Conservation (phyloP, 2,113 vertebrate species). For the Phoenicopterus ruber region DNA sequence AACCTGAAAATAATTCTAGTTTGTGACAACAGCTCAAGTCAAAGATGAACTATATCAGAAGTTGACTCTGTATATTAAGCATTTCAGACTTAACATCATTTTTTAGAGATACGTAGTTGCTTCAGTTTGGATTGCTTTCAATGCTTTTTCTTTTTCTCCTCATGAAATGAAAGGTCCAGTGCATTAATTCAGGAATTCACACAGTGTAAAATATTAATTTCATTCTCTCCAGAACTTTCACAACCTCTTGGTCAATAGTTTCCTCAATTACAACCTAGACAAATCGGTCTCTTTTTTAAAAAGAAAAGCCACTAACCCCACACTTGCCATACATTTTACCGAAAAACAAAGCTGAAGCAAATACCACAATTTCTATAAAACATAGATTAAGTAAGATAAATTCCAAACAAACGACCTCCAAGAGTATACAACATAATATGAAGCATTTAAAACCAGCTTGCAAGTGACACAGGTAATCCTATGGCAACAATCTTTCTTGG, state of each 20-base stretch:
- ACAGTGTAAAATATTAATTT: neutral
- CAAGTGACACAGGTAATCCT: neutral
- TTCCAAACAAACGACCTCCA: neutral
- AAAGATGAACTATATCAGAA: neutral
- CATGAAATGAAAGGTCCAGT: neutral
- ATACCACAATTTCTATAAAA: neutral
- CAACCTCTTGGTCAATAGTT: neutral
- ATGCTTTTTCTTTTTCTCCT: neutral
- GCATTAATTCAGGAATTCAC: neutral
- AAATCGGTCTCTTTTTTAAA: neutral
- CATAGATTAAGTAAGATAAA: neutral
- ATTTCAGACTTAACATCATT: neutral
- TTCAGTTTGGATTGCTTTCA: neutral
- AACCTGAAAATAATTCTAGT: neutral
- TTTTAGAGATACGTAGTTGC: neutral
- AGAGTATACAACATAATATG: neutral
- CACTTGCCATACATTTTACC: neutral
- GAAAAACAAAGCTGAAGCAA: neutral
- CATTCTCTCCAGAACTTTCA: neutral
- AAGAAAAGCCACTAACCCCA: neutral
- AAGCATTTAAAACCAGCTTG: neutral
- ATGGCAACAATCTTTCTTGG: neutral
- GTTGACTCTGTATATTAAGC: neutral
- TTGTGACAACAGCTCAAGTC: neutral
- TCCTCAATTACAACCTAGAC: neutral